A percentile compares a stretch with the other conserved stretches of the same genome.
phyloP scores from a whole-genome alignment of 30 jellyfish, hydroid and myxozoan genomes.

The Pseudorhiza aurosa region DNA sequence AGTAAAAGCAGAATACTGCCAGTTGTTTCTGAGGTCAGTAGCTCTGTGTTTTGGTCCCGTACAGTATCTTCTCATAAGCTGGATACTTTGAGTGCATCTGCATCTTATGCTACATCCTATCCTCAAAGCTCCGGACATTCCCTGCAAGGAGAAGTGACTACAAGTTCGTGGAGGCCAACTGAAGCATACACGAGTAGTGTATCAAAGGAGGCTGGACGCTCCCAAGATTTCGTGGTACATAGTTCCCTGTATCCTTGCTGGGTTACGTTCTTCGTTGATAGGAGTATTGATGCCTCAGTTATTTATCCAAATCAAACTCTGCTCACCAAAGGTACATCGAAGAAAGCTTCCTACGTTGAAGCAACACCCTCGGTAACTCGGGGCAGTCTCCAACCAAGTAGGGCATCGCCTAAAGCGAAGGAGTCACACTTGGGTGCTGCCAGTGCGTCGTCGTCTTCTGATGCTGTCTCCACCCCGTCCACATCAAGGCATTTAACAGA shows the following conservation, averaged over 20 bases:
- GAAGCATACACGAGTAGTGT: not conserved
- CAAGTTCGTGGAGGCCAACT: not conserved
- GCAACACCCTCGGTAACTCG: no score
- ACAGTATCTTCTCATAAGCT: not conserved
- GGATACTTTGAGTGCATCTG: not conserved
- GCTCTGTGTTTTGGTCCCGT: not conserved
- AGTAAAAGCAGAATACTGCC: not conserved
- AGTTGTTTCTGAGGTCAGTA: not conserved
- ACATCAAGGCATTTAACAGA: no score
- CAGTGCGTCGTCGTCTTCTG: no score
- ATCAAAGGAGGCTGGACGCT: not conserved
- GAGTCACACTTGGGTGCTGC: no score
- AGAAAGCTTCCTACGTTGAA: no score
- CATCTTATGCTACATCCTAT: not conserved
- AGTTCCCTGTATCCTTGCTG: conserved; percentile 50
- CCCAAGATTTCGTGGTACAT: not conserved
- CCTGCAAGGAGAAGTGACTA: not conserved
- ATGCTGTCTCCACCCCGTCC: no score
- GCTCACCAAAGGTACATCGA: no score
- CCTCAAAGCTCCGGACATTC: not conserved
- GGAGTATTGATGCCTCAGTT: conserved; percentile 27
- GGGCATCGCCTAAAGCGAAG: no score
- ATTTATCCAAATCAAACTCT: conserved; percentile 29
- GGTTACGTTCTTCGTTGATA: conserved; percentile 2
- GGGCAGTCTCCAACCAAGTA: no score